Conservation (phyloP, 2,888 invertebrate species). For the Diarsia mendica region DNA sequence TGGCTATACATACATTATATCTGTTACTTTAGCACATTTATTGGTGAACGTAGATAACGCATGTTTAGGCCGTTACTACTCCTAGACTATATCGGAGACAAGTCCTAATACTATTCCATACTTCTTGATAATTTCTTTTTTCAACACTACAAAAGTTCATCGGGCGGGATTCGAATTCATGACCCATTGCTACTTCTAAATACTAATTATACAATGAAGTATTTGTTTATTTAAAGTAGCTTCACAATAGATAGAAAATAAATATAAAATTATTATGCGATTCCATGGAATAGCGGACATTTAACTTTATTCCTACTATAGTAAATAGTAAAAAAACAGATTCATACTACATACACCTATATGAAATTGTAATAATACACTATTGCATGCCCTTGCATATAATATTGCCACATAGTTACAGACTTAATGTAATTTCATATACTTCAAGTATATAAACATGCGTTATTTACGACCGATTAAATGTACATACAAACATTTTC, state of each 20-base stretch:
- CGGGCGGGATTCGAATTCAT: neutral
- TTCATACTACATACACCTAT: neutral
- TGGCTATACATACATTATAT: constrained; percentile 59
- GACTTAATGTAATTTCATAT: constrained; percentile 18
- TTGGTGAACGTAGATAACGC: constrained; percentile 43
- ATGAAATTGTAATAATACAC: constrained; percentile 15
- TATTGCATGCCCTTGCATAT: neutral
- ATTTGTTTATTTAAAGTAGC: neutral
- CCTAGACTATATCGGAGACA: neutral
- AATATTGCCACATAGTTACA: constrained; percentile 28
- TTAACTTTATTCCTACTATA: neutral
- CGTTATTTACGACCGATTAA: constrained; percentile 59
- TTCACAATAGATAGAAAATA: neutral
- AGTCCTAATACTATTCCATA: neutral
- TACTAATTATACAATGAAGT: neutral
- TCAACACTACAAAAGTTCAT: neutral
- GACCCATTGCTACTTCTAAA: neutral
- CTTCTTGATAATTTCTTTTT: too few relatives aligned
- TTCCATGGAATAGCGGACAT: neutral
- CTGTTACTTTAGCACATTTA: constrained; percentile 31
- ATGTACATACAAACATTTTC: constrained; percentile 48
- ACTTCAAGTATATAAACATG: constrained; percentile 40
- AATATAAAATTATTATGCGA: neutral
- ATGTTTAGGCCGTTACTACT: constrained; percentile 10
- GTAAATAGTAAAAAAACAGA: neutral